phyloP scores from a whole-genome alignment of 2,888 invertebrate genomes.

The Ypsolopha sequella region DNA sequence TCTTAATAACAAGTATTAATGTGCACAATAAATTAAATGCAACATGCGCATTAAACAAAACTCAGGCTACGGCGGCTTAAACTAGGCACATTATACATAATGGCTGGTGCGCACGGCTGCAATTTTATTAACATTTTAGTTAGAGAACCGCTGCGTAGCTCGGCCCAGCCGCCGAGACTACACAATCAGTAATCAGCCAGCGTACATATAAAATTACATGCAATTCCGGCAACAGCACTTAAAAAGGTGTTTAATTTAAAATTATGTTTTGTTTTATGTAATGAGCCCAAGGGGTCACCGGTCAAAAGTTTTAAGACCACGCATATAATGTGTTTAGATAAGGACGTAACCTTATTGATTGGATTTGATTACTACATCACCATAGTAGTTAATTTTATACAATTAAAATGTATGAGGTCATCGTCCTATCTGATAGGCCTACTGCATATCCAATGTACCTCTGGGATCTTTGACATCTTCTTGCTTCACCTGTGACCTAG shows the following conservation, averaged over 20 bases:
- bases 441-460: too few relatives aligned
- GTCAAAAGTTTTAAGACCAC: too few relatives aligned
- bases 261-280: background rate
- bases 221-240: conserved; percentile 3
- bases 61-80: conserved; percentile 23
- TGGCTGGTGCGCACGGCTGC: conserved; percentile 32
- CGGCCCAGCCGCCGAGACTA: conserved; percentile 20
- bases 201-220: conserved; percentile 17
- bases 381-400: too few relatives aligned
- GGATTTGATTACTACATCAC: too few relatives aligned
- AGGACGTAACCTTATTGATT: background rate
- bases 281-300: background rate
- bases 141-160: conserved; percentile 20
- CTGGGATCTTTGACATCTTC: too few relatives aligned
- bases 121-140: conserved; percentile 49
- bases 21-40: conserved; percentile 35
- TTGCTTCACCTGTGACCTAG: too few relatives aligned
- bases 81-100: conserved; percentile 35
- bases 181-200: conserved; percentile 38
- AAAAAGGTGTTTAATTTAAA: conserved; percentile 4
- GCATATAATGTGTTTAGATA: background rate
- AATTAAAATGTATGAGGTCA: too few relatives aligned
- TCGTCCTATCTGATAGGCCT: too few relatives aligned
- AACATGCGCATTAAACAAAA: conserved; percentile 36
- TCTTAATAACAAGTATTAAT: conserved; percentile 41